Percentiles rank a stretch among this genome's conserved stretches.
Conservation (phyloP, 2,888 invertebrate species). For the Limenitis camilla region DNA sequence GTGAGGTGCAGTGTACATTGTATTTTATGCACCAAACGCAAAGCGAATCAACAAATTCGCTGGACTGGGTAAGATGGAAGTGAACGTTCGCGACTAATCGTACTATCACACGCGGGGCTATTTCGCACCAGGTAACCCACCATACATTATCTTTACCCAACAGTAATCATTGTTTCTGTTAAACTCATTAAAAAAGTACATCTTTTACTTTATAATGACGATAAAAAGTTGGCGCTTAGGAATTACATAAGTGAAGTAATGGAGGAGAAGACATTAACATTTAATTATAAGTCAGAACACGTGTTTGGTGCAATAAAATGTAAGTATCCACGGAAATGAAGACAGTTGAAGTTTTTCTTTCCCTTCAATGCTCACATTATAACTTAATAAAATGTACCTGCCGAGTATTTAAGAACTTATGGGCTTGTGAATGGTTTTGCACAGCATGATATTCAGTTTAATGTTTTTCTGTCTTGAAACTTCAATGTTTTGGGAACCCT, state of each 20-base stretch:
- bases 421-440: constrained; percentile 13
- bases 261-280: neutral
- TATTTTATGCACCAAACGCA: too few species aligned
- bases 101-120: too few species aligned
- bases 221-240: neutral
- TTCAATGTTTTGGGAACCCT: constrained; percentile 1
- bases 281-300: constrained; percentile 14
- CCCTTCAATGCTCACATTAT: constrained; percentile 13
- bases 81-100: too few species aligned
- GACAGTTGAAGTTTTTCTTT: constrained; percentile 23
- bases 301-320: constrained; percentile 20
- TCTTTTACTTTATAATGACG: neutral
- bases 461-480: constrained; percentile 7
- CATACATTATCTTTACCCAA: too few species aligned
- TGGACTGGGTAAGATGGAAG: too few species aligned
- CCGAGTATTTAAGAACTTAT: constrained; percentile 10
- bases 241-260: too few species aligned
- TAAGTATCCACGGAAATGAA: constrained; percentile 21
- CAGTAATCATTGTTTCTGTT: too few species aligned
- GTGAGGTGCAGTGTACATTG: too few species aligned
- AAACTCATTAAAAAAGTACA: too few species aligned
- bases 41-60: too few species aligned
- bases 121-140: too few species aligned
- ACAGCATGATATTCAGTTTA: constrained; percentile 2
- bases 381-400: constrained; percentile 12